These are phyloP conservation scores for Etheostoma nigrum DNA, from an alignment of 2,797 vertebrate species.

Conservation along the genomic window DNA sequence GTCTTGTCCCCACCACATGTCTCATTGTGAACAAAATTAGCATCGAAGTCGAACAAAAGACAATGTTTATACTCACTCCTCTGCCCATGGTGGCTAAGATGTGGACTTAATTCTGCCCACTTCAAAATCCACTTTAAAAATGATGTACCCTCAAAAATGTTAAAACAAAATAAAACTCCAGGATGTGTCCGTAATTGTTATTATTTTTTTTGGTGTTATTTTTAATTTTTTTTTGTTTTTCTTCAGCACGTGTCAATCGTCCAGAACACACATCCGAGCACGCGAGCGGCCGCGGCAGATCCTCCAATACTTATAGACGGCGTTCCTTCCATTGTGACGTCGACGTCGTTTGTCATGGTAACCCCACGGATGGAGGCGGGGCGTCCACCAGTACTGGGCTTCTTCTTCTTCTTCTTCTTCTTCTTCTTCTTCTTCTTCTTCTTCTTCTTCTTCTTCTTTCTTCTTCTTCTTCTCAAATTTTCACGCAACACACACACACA, in stretches of 20 bases:
- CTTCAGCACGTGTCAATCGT: conserved; percentile 76
- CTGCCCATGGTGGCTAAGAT: conserved; percentile 81
- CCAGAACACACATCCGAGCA: conserved; percentile 74
- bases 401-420: background rate
- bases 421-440: background rate
- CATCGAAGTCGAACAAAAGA: conserved; percentile 8
- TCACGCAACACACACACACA: conserved; percentile 4
- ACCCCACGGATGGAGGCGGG: conserved; percentile 80
- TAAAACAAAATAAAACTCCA: conserved; percentile 41
- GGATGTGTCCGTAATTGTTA: conserved; percentile 40
- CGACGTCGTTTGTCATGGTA: conserved; percentile 81
- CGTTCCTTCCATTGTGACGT: conserved; percentile 83
- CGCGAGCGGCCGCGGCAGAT: conserved; percentile 52
- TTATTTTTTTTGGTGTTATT: background rate
- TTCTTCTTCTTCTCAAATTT: background rate
- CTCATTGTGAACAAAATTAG: background rate
- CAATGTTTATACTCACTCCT: conserved; percentile 82
- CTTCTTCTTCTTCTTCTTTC: background rate
- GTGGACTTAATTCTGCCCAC: conserved; percentile 53
- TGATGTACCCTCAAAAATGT: conserved; percentile 53
- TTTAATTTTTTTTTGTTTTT: conserved; percentile 11
- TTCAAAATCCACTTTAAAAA: conserved; percentile 69
- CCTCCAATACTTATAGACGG: conserved; percentile 79
- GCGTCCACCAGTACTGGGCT: conserved; percentile 60
- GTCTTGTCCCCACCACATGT: background rate